Evolutionary conservation across 1,140 invertebrate genomes (phyloP).

Genomic region (Pseudoatta argentina): DNA sequence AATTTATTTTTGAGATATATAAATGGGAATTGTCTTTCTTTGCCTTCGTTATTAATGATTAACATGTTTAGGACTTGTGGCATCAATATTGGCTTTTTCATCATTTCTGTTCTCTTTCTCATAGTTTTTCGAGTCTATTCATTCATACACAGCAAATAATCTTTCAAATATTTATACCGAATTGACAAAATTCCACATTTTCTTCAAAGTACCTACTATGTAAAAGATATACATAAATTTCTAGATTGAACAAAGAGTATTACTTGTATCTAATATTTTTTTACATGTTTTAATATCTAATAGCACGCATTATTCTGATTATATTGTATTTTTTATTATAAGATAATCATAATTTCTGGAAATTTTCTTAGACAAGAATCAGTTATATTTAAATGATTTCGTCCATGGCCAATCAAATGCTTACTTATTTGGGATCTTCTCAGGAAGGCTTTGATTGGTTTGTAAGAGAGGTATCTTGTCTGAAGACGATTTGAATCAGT

Average conservation of each 20-base stretch:
- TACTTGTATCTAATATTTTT: neutral
- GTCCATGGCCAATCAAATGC: conserved; percentile 14
- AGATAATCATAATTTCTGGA: neutral
- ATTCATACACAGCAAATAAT: neutral
- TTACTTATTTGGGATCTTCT: neutral
- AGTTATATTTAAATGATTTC: conserved; percentile 32
- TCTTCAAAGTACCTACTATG: neutral
- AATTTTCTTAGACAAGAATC: neutral
- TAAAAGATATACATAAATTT: neutral
- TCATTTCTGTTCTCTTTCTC: neutral
- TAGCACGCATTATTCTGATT: neutral
- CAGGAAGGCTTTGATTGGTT: conserved; percentile 18
- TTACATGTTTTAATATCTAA: neutral
- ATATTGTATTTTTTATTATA: neutral
- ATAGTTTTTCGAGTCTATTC: neutral
- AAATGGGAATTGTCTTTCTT: no score
- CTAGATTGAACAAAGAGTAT: neutral
- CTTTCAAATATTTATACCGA: neutral
- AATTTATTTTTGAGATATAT: no score
- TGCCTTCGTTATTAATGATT: no score
- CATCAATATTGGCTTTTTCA: neutral
- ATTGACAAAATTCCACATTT: neutral
- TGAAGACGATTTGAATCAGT: conserved; percentile 4
- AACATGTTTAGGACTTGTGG: neutral
- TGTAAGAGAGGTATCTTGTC: neutral